Percentiles rank a stretch among this genome's conserved stretches.
These are phyloP conservation scores for Ginglymostoma cirratum DNA, from an alignment of 2,113 vertebrate genomes.

Conservation along the genomic window DNA sequence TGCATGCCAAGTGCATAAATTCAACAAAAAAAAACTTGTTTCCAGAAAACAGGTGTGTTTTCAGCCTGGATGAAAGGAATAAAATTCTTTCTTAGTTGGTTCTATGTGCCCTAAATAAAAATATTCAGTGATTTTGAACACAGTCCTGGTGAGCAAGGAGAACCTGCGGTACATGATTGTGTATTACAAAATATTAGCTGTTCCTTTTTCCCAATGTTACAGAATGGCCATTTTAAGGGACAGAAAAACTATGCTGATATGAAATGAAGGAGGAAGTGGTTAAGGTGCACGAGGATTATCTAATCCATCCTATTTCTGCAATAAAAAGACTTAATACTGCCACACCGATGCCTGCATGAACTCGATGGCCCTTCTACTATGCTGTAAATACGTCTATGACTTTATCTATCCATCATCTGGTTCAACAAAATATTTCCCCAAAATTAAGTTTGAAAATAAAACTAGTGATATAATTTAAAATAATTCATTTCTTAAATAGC, in stretches of 20 bases:
- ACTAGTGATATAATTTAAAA: not conserved
- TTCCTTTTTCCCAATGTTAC: not conserved
- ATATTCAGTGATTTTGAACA: not conserved
- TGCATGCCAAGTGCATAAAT: not conserved
- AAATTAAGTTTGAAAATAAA: not conserved
- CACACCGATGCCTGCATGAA: too few relatives aligned
- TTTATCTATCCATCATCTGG: too few relatives aligned
- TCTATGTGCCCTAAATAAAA: not conserved
- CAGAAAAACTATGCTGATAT: not conserved
- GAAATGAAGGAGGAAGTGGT: not conserved
- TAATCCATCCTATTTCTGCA: not conserved
- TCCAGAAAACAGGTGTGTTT: not conserved
- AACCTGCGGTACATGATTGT: not conserved
- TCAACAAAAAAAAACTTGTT: not conserved
- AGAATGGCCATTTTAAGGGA: not conserved
- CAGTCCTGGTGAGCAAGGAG: not conserved
- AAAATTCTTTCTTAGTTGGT: not conserved
- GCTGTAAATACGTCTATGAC: too few relatives aligned
- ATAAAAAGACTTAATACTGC: not conserved
- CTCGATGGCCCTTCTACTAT: too few relatives aligned
- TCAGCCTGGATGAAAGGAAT: not conserved
- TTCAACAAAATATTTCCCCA: not conserved
- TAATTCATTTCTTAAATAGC: not conserved
- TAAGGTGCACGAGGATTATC: not conserved
- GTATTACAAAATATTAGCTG: not conserved